These are phyloP conservation scores for Marronus borbonicus DNA, from an alignment of 2,888 invertebrate species.

Conservation along the genomic window DNA sequence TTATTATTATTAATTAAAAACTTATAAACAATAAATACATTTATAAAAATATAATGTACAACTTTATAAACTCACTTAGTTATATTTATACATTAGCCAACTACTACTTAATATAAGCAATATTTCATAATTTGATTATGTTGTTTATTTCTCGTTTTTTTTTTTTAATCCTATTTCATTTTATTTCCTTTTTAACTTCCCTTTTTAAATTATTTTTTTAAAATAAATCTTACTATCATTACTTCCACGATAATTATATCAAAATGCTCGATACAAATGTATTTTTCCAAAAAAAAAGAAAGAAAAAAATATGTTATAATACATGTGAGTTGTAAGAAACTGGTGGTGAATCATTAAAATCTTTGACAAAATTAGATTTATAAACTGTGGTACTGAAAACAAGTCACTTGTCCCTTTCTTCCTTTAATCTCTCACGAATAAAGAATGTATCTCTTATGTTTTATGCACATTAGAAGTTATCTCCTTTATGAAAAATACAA, in stretches of 20 bases:
- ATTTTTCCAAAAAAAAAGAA: neutral
- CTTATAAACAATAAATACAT: constrained; percentile 67
- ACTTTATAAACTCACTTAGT: constrained; percentile 55
- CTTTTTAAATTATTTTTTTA: neutral
- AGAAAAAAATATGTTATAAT: no score
- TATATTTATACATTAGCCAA: constrained; percentile 51
- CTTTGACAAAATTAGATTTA: no score
- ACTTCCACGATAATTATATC: constrained; percentile 14
- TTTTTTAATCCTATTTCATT: neutral
- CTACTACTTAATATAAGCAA: constrained; percentile 63
- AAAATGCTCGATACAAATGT: constrained; percentile 14
- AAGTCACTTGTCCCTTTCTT: no score
- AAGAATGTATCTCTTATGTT: no score
- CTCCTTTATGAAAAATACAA: neutral
- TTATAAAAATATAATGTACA: constrained; percentile 69
- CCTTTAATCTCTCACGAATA: no score
- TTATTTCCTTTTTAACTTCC: neutral
- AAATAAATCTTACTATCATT: constrained; percentile 11
- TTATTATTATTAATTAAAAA: constrained; percentile 53
- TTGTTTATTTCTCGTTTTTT: constrained; percentile 45
- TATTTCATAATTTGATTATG: constrained; percentile 61
- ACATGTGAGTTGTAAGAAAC: no score
- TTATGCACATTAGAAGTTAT: neutral
- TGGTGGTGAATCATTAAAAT: no score
- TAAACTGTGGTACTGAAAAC: no score